Evolutionary conservation across 2,113 vertebrate genomes (phyloP), one percentile per base, ranked within the genome.

Genomic region (Helogale parvula): DNA sequence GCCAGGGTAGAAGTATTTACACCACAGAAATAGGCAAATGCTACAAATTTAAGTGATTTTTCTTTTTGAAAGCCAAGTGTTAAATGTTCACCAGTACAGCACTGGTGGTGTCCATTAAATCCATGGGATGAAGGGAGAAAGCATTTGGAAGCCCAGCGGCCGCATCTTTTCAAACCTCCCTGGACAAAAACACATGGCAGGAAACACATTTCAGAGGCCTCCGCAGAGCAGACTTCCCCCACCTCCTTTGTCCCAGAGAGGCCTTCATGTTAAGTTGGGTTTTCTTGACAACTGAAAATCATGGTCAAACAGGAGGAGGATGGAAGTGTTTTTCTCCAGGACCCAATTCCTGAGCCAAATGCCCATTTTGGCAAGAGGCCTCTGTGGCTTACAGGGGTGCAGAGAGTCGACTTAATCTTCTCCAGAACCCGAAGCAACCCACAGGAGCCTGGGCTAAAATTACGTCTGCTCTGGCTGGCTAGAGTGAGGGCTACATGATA

Each of bases 381-480:
- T 69, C 92, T 54, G 38, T 92, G 85, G 96, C 91, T 97, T 95
- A 50, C 52, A 47, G 60, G 88, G 96, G 45, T 57, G 86, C 25
- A 29, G 11, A 80, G 74, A 74, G 68, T 98, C 97, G 81, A 94
- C 87, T 97, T 97, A 57, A 96, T 98, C 97, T 98, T 97, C 81
- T 82, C 92, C 87, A 92, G 89, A 95, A 96, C 97, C 97, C 97
- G 96, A 38, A 87, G 96, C 65, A 88, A 66, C 97, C 95, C 57
- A 65, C 72, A 92, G 97, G 95, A 88, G 3, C 6, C 68, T 54
- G 35, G 54, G 63, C 63, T 97, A 92, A 96, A 97, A 97, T 96
- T 89, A 63, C 80, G 81, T 82, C 95, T 96, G 83, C 93, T 94
- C 89, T 45, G 65, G 65, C 96, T 95, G 12, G 41, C 84, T 50